These are phyloP conservation scores for Parazoanthus swiftii DNA, from an alignment of 92 coral and sea anemone species.

Conservation along the genomic window DNA sequence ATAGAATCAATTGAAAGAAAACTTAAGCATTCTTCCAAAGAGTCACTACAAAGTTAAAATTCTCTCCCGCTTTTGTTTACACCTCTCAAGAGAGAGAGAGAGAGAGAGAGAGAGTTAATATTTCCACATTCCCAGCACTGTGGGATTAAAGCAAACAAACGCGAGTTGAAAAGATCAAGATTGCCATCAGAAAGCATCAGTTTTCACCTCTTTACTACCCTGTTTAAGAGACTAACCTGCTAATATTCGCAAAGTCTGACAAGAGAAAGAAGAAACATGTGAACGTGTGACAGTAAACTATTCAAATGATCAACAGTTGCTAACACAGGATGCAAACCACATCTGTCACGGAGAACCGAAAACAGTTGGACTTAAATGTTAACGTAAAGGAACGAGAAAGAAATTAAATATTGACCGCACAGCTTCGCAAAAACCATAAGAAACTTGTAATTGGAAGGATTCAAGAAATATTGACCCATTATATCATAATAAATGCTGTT, in stretches of 20 bases:
- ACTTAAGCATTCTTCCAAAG: background rate
- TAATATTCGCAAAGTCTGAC: background rate
- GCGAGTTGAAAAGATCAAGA: background rate
- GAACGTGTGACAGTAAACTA: constrained; percentile 13
- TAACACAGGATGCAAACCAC: background rate
- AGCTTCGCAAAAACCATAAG: background rate
- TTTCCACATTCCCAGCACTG: background rate
- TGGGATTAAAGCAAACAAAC: constrained; percentile 5
- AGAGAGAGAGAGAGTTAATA: background rate
- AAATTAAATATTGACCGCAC: background rate
- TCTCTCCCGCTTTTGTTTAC: background rate
- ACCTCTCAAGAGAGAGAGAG: background rate
- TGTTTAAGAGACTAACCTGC: background rate
- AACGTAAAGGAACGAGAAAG: background rate
- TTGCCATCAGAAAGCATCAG: background rate
- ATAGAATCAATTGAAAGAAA: background rate
- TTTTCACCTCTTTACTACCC: background rate
- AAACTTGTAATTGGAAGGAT: background rate
- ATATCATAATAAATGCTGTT: background rate
- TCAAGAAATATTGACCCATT: background rate
- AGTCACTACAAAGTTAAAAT: background rate
- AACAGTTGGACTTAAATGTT: background rate
- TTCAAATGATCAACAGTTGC: background rate
- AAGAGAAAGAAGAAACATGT: background rate
- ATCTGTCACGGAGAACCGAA: background rate